These are phyloP conservation scores for Drosophila pseudotakahashii DNA, from an alignment of 2,888 invertebrate species.

Conservation along the genomic window DNA sequence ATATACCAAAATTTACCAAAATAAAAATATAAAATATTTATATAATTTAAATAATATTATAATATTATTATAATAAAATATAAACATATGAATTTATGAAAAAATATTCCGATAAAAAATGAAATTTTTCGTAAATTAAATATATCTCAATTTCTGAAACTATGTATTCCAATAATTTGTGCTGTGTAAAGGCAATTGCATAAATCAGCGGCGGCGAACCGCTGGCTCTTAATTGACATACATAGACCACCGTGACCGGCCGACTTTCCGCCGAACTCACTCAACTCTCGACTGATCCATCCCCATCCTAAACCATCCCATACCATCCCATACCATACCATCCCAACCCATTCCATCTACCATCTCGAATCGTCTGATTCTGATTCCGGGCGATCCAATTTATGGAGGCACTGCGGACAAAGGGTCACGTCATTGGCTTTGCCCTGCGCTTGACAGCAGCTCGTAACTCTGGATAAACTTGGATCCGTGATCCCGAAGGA, in stretches of 20 bases:
- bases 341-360: not conserved
- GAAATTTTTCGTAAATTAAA: too few relatives aligned
- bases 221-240: conserved; percentile 71
- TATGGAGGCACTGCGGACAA: conserved; percentile 61
- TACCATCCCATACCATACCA: not conserved
- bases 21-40: too few relatives aligned
- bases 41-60: too few relatives aligned
- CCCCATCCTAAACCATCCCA: conserved; percentile 2
- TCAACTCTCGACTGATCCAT: conserved; percentile 7
- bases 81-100: too few relatives aligned
- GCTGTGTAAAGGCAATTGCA: conserved; percentile 64
- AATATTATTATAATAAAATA: too few relatives aligned
- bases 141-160: too few relatives aligned
- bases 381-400: conserved; percentile 69
- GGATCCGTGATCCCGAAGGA: conserved; percentile 5
- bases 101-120: too few relatives aligned
- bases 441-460: conserved; percentile 69
- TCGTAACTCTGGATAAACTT: conserved; percentile 47
- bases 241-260: conserved; percentile 71
- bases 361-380: conserved; percentile 26
- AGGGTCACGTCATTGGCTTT: conserved; percentile 67
- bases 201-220: conserved; percentile 66
- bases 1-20: too few relatives aligned
- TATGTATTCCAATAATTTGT: conserved; percentile 4
- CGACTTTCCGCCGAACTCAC: conserved; percentile 49